Evolutionary conservation across 2,113 vertebrate species (phyloP), one percentile per base, ranked within the genome.

Genomic region (Charadrius vociferus): DNA sequence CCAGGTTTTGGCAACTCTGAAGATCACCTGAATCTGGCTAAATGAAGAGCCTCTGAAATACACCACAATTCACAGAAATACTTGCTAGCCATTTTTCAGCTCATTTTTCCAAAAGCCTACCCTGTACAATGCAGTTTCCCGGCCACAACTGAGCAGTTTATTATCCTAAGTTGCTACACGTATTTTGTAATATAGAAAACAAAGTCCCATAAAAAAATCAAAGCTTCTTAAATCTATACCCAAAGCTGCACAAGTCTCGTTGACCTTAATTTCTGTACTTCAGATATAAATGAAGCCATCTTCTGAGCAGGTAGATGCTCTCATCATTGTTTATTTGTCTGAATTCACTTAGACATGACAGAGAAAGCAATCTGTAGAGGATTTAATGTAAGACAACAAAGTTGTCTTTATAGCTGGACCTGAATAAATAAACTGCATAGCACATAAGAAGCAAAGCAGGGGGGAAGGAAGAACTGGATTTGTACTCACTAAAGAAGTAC

Each of bases 121-220:
- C 12, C 59, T 45, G 36, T 23, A 59, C 10, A 50, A 26, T 1
- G 3, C 29, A 84, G 21, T 37, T 32, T 88, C n/a, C 68, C 2
- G 3, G 1, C 19, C 43, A 74, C 0, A 0, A 81, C n/a, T 19
- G 18, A 72, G 39, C 19, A 82, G 17, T 26, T 30, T 14, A 11
- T 70, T 81, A 74, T 9, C 12, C 15, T 27, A 39, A 61, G 34
- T 34, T 36, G 43, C 30, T 34, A 27, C 30, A 45, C 3, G 1
- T 27, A 72, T 45, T 89, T 49, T 70, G 22, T 43, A 24, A 63
- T 62, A 43, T 0, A n/a, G 59, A 62, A 83, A 90, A 65, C 13
- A 39, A 73, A 91, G 37, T 36, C 12, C 21, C 49, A 50, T 41
- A 53, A 73, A 83, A 73, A 83, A 86, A 58, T 68, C 63, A 94